Percentiles rank a stretch among this genome's conserved stretches.
phyloP scores from a whole-genome alignment of 2,888 invertebrate species.

The Thysanoteuthis rhombus region DNA sequence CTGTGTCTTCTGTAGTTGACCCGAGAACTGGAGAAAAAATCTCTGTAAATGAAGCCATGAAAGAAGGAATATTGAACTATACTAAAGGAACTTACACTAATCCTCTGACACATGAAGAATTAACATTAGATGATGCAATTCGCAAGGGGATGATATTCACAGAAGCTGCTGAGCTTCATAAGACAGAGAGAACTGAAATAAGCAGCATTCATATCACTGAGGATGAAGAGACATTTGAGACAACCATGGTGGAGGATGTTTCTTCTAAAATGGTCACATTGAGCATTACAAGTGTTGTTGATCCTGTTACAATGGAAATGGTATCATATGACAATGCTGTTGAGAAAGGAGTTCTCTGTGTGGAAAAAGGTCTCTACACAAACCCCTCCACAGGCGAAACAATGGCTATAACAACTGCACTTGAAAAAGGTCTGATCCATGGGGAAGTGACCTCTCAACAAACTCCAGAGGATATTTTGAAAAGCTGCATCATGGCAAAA shows the following conservation, averaged over 20 bases:
- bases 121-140: conserved; percentile 81
- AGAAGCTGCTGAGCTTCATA: conserved; percentile 71
- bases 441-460: conserved; percentile 61
- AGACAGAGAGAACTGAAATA: conserved; percentile 73
- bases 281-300: conserved; percentile 72
- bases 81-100: conserved; percentile 78
- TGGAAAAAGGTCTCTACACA: conserved; percentile 70
- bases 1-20: conserved; percentile 74
- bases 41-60: conserved; percentile 91
- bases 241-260: conserved; percentile 70
- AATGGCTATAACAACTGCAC: conserved; percentile 82
- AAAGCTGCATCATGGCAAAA: conserved; percentile 53
- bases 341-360: conserved; percentile 87
- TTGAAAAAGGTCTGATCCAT: conserved; percentile 80
- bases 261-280: conserved; percentile 61
- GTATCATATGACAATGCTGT: conserved; percentile 91
- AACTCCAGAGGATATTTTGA: conserved; percentile 54
- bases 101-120: conserved; percentile 73
- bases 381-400: conserved; percentile 84
- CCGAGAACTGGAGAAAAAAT: conserved; percentile 76
- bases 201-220: conserved; percentile 68
- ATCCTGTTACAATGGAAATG: conserved; percentile 75
- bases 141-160: conserved; percentile 77
- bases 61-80: conserved; percentile 87
- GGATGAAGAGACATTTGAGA: conserved; percentile 71